Percentiles rank a stretch among this genome's conserved stretches.
phyloP scores from a whole-genome alignment of 2,888 invertebrate genomes.

The Drosophila kambysellisi region DNA sequence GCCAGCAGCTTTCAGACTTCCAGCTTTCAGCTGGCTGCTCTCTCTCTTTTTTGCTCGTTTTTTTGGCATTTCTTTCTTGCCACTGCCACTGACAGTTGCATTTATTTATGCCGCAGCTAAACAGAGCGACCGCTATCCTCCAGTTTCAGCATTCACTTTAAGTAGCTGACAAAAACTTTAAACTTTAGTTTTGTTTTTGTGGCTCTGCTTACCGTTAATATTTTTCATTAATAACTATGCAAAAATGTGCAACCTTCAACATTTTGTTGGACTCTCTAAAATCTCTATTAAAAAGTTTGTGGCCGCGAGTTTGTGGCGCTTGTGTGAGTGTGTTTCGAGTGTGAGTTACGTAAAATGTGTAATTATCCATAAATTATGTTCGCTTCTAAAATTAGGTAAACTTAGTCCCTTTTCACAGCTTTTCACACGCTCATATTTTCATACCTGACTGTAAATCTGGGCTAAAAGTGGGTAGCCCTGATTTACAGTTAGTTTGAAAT shows the following conservation, averaged over 20 bases:
- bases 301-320: background rate
- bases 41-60: background rate
- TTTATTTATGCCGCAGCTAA: conserved; percentile 60
- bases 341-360: conserved; percentile 50
- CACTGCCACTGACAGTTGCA: conserved; percentile 68
- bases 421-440: background rate
- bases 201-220: conserved; percentile 16
- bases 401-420: background rate
- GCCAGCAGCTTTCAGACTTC: conserved; percentile 66
- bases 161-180: conserved; percentile 30
- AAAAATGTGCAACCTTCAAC: conserved; percentile 26
- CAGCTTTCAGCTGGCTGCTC: conserved; percentile 36
- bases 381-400: conserved; percentile 49
- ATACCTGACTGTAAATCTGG: no score
- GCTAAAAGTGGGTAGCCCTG: no score
- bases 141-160: conserved; percentile 17
- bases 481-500: conserved; percentile 35
- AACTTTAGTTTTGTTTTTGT: conserved; percentile 2
- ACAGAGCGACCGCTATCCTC: conserved; percentile 18
- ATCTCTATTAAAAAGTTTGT: conserved; percentile 17
- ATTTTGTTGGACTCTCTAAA: conserved; percentile 16
- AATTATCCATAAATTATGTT: conserved; percentile 68
- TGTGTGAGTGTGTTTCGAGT: conserved; percentile 10
- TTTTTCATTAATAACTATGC: conserved; percentile 35
- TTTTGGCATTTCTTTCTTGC: conserved; percentile 27